phyloP scores from a whole-genome alignment of 2,797 vertebrate species.

The Melopsittacus undulatus region DNA sequence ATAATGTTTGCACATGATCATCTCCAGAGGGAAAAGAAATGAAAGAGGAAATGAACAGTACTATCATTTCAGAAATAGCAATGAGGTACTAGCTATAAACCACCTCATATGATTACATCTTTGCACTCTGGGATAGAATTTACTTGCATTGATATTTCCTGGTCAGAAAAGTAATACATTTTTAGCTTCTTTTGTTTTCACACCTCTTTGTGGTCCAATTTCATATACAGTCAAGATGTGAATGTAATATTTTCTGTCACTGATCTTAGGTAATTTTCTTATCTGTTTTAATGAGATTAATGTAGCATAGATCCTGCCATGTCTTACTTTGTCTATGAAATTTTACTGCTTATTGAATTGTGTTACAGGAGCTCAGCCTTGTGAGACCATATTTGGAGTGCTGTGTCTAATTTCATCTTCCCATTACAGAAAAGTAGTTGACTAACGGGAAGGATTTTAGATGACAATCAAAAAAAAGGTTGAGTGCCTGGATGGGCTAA shows the following conservation, averaged over 20 bases:
- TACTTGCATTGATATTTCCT: slow-evolving; percentile 9
- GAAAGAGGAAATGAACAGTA: slow-evolving; percentile 33
- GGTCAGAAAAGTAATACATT: not conserved
- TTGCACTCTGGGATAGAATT: not conserved
- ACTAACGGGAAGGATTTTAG: not conserved
- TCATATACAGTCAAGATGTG: slow-evolving; percentile 6
- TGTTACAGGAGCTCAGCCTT: not conserved
- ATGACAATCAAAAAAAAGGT: not conserved
- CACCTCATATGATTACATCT: not conserved
- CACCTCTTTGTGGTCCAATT: slow-evolving; percentile 13
- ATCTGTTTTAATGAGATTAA: slow-evolving; percentile 28
- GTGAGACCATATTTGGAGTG: not conserved
- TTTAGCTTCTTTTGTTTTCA: not conserved
- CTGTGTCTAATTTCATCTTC: not conserved
- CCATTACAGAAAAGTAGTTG: not conserved
- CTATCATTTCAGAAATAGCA: slow-evolving; percentile 10
- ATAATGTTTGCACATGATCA: not conserved
- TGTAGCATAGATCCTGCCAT: not conserved
- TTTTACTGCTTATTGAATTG: not conserved
- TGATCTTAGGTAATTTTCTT: slow-evolving; percentile 15
- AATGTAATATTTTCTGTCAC: not conserved
- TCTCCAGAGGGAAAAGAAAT: not conserved
- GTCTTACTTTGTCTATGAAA: not conserved
- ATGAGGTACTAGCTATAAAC: not conserved
- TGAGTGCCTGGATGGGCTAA: not conserved